phyloP scores from a whole-genome alignment of 2,888 invertebrate species.

The Tubiluchus corallicola region DNA sequence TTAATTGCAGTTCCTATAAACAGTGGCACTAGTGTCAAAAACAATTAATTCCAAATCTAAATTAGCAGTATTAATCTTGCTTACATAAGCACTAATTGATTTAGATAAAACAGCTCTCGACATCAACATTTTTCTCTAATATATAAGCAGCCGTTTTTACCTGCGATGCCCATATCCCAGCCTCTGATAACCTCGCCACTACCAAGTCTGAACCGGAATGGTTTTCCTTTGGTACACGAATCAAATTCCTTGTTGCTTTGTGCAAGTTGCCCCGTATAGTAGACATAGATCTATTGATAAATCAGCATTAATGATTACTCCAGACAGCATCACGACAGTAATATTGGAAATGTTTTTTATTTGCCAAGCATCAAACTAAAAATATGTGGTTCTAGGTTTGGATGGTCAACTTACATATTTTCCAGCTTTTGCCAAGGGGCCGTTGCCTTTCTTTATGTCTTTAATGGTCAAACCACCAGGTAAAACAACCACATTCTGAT shows the following conservation, averaged over 20 bases:
- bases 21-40: too few species aligned
- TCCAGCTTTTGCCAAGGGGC: conserved; percentile 54
- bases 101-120: neutral
- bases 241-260: conserved; percentile 75
- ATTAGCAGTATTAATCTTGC: too few species aligned
- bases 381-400: neutral
- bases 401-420: conserved; percentile 34
- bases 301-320: neutral
- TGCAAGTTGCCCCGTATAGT: conserved; percentile 65
- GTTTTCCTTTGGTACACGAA: conserved; percentile 42
- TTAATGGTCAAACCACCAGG: conserved; percentile 61
- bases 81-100: too few species aligned
- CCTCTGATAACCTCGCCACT: conserved; percentile 70
- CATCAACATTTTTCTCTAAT: neutral
- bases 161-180: conserved; percentile 70
- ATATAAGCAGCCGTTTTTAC: too few species aligned
- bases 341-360: neutral
- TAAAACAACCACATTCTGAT: too few species aligned
- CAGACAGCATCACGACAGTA: neutral
- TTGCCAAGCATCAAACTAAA: neutral
- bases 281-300: conserved; percentile 39
- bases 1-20: too few species aligned
- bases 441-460: conserved; percentile 60
- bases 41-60: too few species aligned
- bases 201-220: conserved; percentile 67